A percentile compares a stretch with the other conserved stretches of the same genome.
Conservation (phyloP, 2,113 vertebrate species). For the Corvus cornix region DNA sequence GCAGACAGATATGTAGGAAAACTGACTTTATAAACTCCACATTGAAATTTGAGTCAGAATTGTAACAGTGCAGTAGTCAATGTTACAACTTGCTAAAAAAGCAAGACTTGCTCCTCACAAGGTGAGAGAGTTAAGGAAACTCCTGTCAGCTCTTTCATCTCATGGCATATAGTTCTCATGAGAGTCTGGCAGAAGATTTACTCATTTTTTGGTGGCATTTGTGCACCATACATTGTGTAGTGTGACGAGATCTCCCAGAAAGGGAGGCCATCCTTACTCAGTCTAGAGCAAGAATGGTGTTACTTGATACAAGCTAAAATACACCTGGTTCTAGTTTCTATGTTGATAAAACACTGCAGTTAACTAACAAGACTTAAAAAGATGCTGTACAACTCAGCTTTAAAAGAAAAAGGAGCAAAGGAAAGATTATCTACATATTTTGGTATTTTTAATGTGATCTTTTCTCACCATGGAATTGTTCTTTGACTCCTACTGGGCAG, state of each 20-base stretch:
- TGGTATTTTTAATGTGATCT: neutral
- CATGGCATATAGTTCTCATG: neutral
- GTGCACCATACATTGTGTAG: neutral
- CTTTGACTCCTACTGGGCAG: conserved; percentile 77
- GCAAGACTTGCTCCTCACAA: neutral
- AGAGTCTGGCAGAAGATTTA: neutral
- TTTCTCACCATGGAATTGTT: conserved; percentile 75
- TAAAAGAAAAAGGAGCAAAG: neutral
- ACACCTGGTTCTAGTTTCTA: neutral
- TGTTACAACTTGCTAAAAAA: neutral
- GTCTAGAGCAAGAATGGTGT: neutral
- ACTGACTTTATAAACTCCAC: neutral
- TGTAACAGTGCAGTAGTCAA: neutral
- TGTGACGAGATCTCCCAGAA: neutral
- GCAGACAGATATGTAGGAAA: neutral
- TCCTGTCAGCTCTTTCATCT: neutral
- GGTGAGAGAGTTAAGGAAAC: neutral
- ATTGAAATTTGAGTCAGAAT: neutral
- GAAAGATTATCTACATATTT: neutral
- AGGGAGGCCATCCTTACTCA: neutral
- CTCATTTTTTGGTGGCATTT: neutral
- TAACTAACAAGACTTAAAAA: neutral
- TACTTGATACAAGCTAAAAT: neutral
- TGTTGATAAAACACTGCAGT: neutral
- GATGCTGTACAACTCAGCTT: neutral